Percentiles rank a stretch among this genome's conserved stretches.
These are phyloP conservation scores for Poeciliopsis prolifica DNA, from an alignment of 2,113 vertebrate genomes.

Conservation along the genomic window DNA sequence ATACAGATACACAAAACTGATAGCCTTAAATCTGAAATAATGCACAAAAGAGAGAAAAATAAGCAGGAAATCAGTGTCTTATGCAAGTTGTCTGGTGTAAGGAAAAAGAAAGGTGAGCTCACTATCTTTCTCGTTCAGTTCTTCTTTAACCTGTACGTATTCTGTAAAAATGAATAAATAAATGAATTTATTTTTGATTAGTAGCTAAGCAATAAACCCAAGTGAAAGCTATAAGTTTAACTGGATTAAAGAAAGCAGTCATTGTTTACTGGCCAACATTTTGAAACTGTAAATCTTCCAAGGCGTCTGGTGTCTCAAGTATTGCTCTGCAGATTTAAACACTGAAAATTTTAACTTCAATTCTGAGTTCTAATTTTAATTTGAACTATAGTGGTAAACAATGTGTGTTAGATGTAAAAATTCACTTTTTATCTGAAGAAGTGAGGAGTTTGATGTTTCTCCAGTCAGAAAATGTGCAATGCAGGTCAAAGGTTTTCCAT, in stretches of 20 bases:
- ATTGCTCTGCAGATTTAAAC: no score
- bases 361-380: no score
- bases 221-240: not conserved
- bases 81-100: not conserved
- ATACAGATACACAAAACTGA: not conserved
- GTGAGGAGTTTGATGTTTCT: constrained; percentile 39
- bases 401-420: not conserved
- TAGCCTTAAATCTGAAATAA: not conserved
- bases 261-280: not conserved
- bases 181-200: not conserved
- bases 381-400: not conserved
- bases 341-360: no score
- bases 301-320: no score
- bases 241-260: not conserved
- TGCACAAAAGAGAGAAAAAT: not conserved
- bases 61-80: not conserved
- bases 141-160: constrained; percentile 26
- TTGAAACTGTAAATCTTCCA: no score
- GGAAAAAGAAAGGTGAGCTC: not conserved
- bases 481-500: constrained; percentile 61
- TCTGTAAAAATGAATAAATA: constrained; percentile 28
- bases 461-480: constrained; percentile 42
- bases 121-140: constrained; percentile 27
- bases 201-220: not conserved
- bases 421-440: constrained; percentile 60